Evolutionary conservation across 2,113 vertebrate species (phyloP), one percentile per base, ranked within the genome.

Genomic region (Hemichromis elongatus): DNA sequence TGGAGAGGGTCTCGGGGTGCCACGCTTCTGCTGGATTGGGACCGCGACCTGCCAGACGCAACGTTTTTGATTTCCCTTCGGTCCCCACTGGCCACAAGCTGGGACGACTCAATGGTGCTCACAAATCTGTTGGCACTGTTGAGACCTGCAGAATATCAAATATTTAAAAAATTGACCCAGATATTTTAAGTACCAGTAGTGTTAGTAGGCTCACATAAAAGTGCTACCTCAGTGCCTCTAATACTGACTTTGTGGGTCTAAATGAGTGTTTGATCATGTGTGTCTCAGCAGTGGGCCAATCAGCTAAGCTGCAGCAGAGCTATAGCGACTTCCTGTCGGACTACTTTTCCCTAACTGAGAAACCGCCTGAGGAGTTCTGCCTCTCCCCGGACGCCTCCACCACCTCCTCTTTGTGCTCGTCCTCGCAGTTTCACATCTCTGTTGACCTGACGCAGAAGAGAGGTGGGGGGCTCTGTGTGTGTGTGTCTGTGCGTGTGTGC

Each of bases 331-430:
- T 97, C 88, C 97, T 98, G 92, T 97, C 97, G 0, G 98, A 99
- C 87, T 99, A 98, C 88, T 98, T 99, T 94, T 99, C 98, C 1
- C 92, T 99, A 94, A 96, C 97, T 0, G 99, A 99, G 95, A 98
- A 96, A 33, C 99, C 99, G 0, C 99, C 99, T 0, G 97, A 98
- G 40, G 99, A 99, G 93, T 99, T 99, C 93, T 99, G 98, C 87
- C 96, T 99, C 10, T 99, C 98, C 5, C 99, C 99, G 0, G 98
- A 99, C 18, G 96, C 97, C 42, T 97, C 97, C 14, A 89, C 97
- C 77, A 96, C 94, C 68, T 96, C 97, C 53, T 96, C 97, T 52
- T 93, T 96, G 70, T 96, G 90, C 88, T 95, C 96, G 0, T 97
- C 97, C 50, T 96, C 97, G 1, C 92, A 88, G 78, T 96, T 97